Conservation (phyloP, 2,113 vertebrate species). For the Acinonyx jubatus region DNA sequence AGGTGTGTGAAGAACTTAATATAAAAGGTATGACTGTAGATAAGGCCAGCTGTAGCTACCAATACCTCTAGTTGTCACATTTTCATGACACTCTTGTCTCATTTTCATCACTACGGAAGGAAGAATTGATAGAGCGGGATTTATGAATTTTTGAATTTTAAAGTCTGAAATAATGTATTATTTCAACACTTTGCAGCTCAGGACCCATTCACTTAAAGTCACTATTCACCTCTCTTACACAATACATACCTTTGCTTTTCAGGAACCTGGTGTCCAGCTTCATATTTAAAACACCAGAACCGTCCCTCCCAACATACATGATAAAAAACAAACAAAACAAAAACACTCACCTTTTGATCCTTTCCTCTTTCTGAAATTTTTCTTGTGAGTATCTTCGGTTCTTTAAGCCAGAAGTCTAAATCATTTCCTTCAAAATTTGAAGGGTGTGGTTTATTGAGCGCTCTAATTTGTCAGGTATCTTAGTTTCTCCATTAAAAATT, state of each 20-base stretch:
- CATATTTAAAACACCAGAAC: not conserved
- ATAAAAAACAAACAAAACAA: too few species aligned
- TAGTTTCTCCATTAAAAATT: not conserved
- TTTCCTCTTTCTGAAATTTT: not conserved
- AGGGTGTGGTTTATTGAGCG: not conserved
- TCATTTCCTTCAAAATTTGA: slow-evolving; percentile 33
- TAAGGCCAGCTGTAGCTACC: not conserved
- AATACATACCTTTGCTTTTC: not conserved
- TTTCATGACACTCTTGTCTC: not conserved
- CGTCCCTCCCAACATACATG: too few species aligned
- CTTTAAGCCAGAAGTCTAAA: not conserved
- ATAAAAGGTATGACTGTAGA: not conserved
- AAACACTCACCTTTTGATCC: not conserved
- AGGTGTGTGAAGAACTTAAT: not conserved
- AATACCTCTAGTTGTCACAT: not conserved
- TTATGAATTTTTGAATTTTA: not conserved
- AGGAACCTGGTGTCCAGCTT: not conserved
- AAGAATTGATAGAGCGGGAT: not conserved
- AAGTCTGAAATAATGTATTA: not conserved
- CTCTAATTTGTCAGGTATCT: not conserved
- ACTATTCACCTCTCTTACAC: not conserved
- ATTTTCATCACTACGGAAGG: not conserved
- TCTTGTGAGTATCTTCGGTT: not conserved
- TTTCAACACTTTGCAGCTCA: slow-evolving; percentile 35
- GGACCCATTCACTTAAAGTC: not conserved